A percentile compares a stretch with the other conserved stretches of the same genome.
Evolutionary conservation across 2,888 invertebrate genomes (phyloP).

Genomic region (Xiphydria camelus): DNA sequence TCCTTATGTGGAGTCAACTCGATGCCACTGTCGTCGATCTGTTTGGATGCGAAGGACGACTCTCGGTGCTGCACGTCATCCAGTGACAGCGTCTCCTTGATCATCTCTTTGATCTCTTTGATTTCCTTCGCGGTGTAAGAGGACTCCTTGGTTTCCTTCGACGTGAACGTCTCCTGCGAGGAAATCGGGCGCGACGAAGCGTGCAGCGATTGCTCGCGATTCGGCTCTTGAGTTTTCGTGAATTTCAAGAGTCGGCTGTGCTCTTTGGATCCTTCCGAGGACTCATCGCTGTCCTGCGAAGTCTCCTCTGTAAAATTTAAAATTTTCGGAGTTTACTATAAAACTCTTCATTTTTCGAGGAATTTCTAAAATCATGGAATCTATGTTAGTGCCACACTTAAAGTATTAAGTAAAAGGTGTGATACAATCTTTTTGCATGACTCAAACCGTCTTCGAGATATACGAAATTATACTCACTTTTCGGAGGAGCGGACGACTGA

Average conservation of each 20-base stretch:
- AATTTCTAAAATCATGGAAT: no score
- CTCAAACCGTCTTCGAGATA: no score
- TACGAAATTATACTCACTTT: no score
- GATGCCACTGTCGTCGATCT: conserved; percentile 38
- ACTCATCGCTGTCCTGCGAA: conserved; percentile 11
- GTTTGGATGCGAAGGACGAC: not conserved
- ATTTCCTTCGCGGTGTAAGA: conserved; percentile 17
- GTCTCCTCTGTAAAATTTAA: conserved; percentile 6
- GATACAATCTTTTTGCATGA: no score
- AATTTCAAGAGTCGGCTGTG: conserved; percentile 20
- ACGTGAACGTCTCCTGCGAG: conserved; percentile 27
- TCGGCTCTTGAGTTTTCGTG: conserved; percentile 14
- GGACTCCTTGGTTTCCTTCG: conserved; percentile 21
- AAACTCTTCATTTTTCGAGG: not conserved
- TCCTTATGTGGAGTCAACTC: conserved; percentile 38
- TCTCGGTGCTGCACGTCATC: conserved; percentile 23
- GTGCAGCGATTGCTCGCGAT: not conserved
- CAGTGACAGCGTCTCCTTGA: conserved; percentile 24
- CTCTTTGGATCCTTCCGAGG: conserved; percentile 7
- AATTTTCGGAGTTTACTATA: not conserved
- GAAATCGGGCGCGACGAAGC: not conserved
- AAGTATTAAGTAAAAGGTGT: not conserved
- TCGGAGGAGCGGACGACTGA: not conserved
- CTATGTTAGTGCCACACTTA: not conserved
- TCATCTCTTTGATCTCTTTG: no score